Percentiles rank a stretch among this genome's conserved stretches.
Evolutionary conservation across 2,797 vertebrate species (phyloP).

Genomic region (Gymnothorax javanicus): DNA sequence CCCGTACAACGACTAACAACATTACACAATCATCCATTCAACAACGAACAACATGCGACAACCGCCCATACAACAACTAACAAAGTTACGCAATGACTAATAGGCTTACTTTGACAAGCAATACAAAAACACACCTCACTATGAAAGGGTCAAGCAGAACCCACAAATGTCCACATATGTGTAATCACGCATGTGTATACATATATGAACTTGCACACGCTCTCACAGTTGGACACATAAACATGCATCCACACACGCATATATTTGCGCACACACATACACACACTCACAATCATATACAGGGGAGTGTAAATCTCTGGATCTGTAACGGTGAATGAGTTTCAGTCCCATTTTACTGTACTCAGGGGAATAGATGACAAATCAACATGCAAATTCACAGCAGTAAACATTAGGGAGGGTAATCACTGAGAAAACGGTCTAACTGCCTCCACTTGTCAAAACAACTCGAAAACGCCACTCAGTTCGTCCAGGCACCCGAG

Average conservation of each 20-base stretch:
- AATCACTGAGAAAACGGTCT: background rate
- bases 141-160: no score
- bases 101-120: no score
- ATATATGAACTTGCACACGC: background rate
- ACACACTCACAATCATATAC: background rate
- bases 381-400: conserved; percentile 25
- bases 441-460: background rate
- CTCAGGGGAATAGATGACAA: conserved; percentile 16
- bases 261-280: background rate
- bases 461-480: background rate
- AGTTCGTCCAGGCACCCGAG: background rate
- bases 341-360: background rate
- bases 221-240: background rate
- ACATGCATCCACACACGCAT: background rate
- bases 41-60: background rate
- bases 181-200: no score
- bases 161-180: no score
- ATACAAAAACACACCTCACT: no score
- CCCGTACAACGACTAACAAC: background rate
- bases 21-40: background rate
- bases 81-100: no score
- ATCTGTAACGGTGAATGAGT: background rate
- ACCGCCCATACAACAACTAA: no score
- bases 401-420: conserved; percentile 35
- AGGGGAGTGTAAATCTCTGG: background rate